Conservation (phyloP, 2,113 vertebrate species). For the Anhinga rufa region DNA sequence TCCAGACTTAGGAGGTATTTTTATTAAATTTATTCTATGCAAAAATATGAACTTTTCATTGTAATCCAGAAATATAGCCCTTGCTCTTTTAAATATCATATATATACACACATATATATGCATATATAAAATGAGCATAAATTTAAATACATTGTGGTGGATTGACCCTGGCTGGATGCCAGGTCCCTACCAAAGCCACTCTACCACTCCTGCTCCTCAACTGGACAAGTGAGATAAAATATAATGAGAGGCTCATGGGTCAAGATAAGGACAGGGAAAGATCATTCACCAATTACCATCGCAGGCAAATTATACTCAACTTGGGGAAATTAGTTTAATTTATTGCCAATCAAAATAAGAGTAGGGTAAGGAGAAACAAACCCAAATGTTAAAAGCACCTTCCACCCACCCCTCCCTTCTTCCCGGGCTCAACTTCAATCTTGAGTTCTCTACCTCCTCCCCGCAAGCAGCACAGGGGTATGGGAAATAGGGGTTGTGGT, state of each 20-base stretch:
- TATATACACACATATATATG: background rate
- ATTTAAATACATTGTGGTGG: background rate
- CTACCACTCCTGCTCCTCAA: background rate
- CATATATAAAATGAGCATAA: background rate
- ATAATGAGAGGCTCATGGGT: background rate
- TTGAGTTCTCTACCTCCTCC: background rate
- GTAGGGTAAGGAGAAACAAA: background rate
- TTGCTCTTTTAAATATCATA: background rate
- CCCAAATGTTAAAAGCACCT: background rate
- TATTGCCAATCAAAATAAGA: background rate
- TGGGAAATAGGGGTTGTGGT: background rate
- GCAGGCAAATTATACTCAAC: background rate
- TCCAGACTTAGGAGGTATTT: slow-evolving; percentile 19
- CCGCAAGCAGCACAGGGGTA: fast-evolving
- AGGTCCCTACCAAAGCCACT: background rate
- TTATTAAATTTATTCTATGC: slow-evolving; percentile 2
- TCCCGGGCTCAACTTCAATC: background rate
- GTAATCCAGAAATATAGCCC: background rate
- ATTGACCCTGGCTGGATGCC: background rate
- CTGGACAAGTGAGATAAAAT: too few relatives aligned
- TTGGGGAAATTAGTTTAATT: background rate
- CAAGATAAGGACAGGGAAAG: too few relatives aligned
- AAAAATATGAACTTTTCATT: slow-evolving; percentile 21
- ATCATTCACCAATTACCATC: background rate
- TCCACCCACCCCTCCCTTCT: background rate